Evolutionary conservation across 2,888 invertebrate species (phyloP), one percentile per base, ranked within the genome.

Genomic region (Melanostoma scalare): DNA sequence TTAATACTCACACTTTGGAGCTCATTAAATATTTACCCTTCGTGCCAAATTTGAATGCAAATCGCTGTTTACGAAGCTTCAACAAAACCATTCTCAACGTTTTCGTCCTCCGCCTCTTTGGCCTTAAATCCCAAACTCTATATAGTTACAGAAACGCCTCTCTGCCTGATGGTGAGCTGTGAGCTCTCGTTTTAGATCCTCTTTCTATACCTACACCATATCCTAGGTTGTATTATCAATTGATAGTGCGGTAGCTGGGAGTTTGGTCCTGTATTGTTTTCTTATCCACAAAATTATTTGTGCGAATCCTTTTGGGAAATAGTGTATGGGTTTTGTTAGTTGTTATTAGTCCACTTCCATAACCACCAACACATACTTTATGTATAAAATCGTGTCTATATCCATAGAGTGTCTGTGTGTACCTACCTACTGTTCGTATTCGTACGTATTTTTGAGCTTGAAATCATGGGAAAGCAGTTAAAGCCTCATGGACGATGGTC

Each of bases 1-100:
- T 90, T 89, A 89, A 88, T 89, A 88, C 90, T 89, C 89, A 88
- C 89, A 89, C 90, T 89, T 89, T 88, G 88, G 87, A 89, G 89
- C 89, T 89, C 88, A 88, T 89, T 89, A 89, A 89, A 89, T 89
- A 89, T 89, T 89, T 89, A 89, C 89, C 89, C 88, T 89, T 89
- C 89, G 89, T 89, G 89, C 89, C 89, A 89, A 89, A 89, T 89
- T 89, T 89, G 89, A 88, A 89, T 89, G 89, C 89, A 88, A 88
- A 88, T 90, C 89, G 89, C 88, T 89, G 88, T 88, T 87, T 89
- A 87, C 88, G 89, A 89, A 67, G 75, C 80, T 81, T 75, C 84
- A 84, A 84, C 84, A 84, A 71, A 75, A 84, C 84, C 84, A 75
- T 84, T 79, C 76, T 76, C 81, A 58, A 50, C 75, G 55, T 63